Evolutionary conservation across 1,140 invertebrate genomes (phyloP).

Genomic region (Danaus plexippus): DNA sequence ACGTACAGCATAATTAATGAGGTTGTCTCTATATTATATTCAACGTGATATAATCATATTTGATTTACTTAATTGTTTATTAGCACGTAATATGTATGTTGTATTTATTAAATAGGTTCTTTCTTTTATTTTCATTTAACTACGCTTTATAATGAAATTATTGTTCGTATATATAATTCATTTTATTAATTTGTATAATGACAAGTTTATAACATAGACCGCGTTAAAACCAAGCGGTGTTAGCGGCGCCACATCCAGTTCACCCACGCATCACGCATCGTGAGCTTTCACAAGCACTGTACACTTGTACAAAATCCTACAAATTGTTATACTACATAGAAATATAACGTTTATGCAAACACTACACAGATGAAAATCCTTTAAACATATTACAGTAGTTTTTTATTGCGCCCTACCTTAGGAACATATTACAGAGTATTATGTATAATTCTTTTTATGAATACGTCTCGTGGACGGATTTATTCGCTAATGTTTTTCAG

Average conservation of each 20-base stretch:
- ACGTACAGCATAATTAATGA: too few species aligned
- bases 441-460: slow-evolving; percentile 30
- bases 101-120: too few species aligned
- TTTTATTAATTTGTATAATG: slow-evolving; percentile 7
- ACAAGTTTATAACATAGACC: slow-evolving; percentile 26
- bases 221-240: slow-evolving; percentile 25
- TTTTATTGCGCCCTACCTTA: too few species aligned
- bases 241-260: slow-evolving; percentile 51
- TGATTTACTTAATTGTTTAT: too few species aligned
- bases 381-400: too few species aligned
- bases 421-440: slow-evolving; percentile 23
- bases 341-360: slow-evolving; percentile 26
- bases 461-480: slow-evolving; percentile 20
- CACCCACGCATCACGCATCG: slow-evolving; percentile 63
- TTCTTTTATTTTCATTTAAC: too few species aligned
- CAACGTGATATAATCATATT: too few species aligned
- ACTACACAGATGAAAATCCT: slow-evolving; percentile 13
- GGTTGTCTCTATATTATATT: too few species aligned
- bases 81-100: too few species aligned
- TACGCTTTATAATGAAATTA: neutral
- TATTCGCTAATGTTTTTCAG: slow-evolving; percentile 27
- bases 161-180: slow-evolving; percentile 1
- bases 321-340: slow-evolving; percentile 20
- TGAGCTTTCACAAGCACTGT: slow-evolving; percentile 57
- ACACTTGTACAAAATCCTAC: slow-evolving; percentile 28